Evolutionary conservation across 2,113 vertebrate genomes (phyloP).

Genomic region (Pedionomus torquatus): DNA sequence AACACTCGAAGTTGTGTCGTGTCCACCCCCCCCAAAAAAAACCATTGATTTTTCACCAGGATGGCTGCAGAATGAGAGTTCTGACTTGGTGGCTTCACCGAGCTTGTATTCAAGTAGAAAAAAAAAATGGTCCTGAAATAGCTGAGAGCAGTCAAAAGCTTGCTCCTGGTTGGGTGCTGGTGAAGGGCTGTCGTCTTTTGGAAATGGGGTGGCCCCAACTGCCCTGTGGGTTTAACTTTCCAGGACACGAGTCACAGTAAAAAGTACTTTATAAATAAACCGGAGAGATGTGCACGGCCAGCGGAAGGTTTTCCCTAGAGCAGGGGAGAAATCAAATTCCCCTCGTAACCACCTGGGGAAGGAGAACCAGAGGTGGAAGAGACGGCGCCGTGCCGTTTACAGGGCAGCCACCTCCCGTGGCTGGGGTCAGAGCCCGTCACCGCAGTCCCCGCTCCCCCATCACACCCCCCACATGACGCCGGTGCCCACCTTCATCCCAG

Average conservation of each 20-base stretch:
- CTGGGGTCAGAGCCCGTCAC: background rate
- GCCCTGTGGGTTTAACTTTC: background rate
- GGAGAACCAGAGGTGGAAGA: background rate
- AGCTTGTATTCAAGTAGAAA: background rate
- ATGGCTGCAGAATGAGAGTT: background rate
- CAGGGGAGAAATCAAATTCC: background rate
- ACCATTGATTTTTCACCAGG: background rate
- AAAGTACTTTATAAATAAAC: background rate
- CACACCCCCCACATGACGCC: fast-evolving
- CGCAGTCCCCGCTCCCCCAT: fast-evolving
- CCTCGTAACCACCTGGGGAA: fast-evolving
- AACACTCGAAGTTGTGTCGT: background rate
- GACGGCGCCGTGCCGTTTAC: background rate
- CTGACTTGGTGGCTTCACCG: fast-evolving
- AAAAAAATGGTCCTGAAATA: background rate
- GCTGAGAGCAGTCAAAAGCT: background rate
- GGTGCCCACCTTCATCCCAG: background rate
- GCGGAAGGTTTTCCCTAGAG: background rate
- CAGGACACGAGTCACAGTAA: background rate
- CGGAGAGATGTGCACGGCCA: background rate
- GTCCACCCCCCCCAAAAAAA: background rate
- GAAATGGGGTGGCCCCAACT: background rate
- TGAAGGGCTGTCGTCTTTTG: fast-evolving
- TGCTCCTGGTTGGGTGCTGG: background rate
- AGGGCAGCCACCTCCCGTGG: background rate